Conservation (phyloP, 2,888 invertebrate species). For the Amphipyra tragopoginis region DNA sequence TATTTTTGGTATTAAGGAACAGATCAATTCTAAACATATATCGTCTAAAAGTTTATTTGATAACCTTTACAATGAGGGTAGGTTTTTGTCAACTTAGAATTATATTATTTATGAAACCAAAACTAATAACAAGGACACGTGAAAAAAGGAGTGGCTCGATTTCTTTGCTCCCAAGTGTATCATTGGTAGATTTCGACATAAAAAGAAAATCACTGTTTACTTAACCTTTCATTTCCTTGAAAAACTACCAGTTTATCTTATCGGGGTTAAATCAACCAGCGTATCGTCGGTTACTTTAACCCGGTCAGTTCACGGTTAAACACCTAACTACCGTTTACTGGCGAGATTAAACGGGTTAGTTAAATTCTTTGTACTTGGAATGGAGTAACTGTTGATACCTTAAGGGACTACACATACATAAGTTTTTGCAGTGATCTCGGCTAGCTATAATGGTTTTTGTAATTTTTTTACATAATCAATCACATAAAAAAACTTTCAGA, state of each 20-base stretch:
- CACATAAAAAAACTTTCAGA: slow-evolving; percentile 1
- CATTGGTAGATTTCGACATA: not conserved
- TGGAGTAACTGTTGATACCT: slow-evolving; percentile 2
- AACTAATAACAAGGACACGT: too few species aligned
- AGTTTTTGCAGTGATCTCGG: not conserved
- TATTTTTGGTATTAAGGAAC: too few species aligned
- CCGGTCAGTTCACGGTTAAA: slow-evolving; percentile 38
- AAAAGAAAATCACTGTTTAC: slow-evolving; percentile 4
- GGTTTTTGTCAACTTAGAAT: too few species aligned
- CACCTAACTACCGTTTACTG: slow-evolving; percentile 47
- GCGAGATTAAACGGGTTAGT: slow-evolving; percentile 32
- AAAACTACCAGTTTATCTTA: slow-evolving; percentile 25
- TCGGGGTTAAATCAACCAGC: slow-evolving; percentile 38
- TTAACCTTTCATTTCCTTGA: slow-evolving; percentile 23
- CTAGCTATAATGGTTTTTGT: too few species aligned
- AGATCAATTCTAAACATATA: too few species aligned
- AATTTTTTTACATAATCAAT: too few species aligned
- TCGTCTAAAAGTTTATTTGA: too few species aligned
- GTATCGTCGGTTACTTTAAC: slow-evolving; percentile 31
- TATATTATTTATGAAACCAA: too few species aligned
- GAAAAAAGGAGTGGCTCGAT: too few species aligned
- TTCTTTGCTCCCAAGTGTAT: too few species aligned
- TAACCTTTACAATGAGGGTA: too few species aligned
- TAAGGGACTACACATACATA: not conserved
- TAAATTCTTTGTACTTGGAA: slow-evolving; percentile 33